Conservation (phyloP, 2,113 vertebrate species). For the Serilophus lunatus region DNA sequence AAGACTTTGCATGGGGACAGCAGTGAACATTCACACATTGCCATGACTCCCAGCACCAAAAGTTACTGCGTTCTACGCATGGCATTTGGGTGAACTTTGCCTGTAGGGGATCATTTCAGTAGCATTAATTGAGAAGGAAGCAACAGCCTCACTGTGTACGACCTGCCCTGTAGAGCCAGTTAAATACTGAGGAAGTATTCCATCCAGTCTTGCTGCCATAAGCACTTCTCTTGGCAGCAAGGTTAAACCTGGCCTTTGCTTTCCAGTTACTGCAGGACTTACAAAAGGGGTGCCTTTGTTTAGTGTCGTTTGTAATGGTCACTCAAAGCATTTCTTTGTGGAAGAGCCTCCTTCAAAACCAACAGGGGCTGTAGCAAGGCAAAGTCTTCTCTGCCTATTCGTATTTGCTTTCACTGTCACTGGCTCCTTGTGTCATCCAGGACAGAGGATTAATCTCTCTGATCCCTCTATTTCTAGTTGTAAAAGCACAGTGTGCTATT, state of each 20-base stretch:
- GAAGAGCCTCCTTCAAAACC: neutral
- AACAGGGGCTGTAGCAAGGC: neutral
- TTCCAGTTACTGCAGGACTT: neutral
- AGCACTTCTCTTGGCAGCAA: neutral
- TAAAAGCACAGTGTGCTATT: neutral
- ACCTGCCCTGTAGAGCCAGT: neutral
- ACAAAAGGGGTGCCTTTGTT: neutral
- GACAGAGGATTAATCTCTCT: constrained; percentile 52
- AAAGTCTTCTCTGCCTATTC: constrained; percentile 4
- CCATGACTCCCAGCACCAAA: fast-evolving
- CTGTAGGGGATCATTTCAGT: neutral
- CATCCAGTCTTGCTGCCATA: neutral
- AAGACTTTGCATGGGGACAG: neutral
- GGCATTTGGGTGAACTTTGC: neutral
- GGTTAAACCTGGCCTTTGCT: neutral
- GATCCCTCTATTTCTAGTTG: constrained; percentile 60
- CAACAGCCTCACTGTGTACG: neutral
- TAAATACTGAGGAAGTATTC: neutral
- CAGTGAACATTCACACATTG: neutral
- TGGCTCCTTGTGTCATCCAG: constrained; percentile 7
- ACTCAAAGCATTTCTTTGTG: neutral
- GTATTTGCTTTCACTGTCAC: constrained; percentile 40
- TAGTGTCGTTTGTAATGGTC: neutral
- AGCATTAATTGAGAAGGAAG: neutral
- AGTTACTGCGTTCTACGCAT: neutral